These are phyloP conservation scores for Pedetes capensis DNA, from an alignment of 2,113 vertebrate genomes.

Conservation along the genomic window DNA sequence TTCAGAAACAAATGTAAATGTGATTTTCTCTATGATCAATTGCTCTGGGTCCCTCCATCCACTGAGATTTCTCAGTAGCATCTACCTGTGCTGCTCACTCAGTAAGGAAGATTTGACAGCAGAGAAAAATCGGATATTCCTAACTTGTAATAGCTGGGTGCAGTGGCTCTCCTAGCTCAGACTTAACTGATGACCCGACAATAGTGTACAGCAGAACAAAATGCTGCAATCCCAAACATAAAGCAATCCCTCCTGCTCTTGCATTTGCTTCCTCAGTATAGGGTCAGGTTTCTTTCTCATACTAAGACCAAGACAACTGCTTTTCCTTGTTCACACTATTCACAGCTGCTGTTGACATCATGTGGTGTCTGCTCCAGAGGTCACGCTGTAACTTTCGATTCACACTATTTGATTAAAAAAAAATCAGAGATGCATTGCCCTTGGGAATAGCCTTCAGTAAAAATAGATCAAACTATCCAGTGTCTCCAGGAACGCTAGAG, in stretches of 20 bases:
- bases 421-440: conserved; percentile 81
- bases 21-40: neutral
- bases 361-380: conserved; percentile 81
- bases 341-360: conserved; percentile 77
- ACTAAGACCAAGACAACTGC: conserved; percentile 76
- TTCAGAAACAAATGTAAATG: neutral
- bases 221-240: conserved; percentile 70
- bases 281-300: conserved; percentile 65
- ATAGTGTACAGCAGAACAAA: conserved; percentile 72
- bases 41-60: neutral
- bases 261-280: conserved; percentile 64
- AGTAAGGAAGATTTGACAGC: conserved; percentile 57
- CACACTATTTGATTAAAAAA: conserved; percentile 87
- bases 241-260: conserved; percentile 15
- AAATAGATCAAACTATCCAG: conserved; percentile 83
- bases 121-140: conserved; percentile 65
- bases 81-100: neutral
- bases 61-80: conserved; percentile 1
- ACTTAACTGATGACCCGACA: conserved; percentile 73
- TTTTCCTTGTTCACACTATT: conserved; percentile 76
- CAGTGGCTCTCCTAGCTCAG: conserved; percentile 64
- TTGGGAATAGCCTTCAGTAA: conserved; percentile 84
- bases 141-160: conserved; percentile 57
- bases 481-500: conserved; percentile 79
- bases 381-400: conserved; percentile 81